These are phyloP conservation scores for Pocota personata DNA, from an alignment of 2,888 invertebrate species.

Conservation along the genomic window DNA sequence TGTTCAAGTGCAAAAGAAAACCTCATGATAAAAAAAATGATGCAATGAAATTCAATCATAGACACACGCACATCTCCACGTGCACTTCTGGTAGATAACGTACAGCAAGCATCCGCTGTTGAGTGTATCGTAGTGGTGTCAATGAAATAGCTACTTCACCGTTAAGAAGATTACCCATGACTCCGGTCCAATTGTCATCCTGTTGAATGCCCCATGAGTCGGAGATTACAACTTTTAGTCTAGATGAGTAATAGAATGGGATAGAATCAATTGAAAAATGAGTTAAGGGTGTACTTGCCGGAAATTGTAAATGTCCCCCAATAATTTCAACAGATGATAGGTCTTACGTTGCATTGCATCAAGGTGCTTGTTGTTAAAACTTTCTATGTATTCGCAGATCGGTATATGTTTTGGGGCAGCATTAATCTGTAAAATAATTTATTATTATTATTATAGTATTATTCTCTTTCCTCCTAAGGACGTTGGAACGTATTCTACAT, in stretches of 20 bases:
- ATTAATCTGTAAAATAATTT: constrained; percentile 17
- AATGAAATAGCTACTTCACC: constrained; percentile 76
- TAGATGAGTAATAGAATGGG: constrained; percentile 47
- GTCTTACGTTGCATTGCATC: constrained; percentile 80
- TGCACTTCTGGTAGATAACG: constrained; percentile 77
- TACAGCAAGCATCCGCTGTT: constrained; percentile 74
- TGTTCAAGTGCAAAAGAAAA: constrained; percentile 2
- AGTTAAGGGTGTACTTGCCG: constrained; percentile 73
- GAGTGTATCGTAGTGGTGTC: constrained; percentile 78
- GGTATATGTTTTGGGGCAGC: constrained; percentile 19
- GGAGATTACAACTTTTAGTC: constrained; percentile 75
- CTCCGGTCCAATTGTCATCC: constrained; percentile 78
- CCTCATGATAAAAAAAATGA: not conserved
- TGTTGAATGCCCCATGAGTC: constrained; percentile 77
- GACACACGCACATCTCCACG: constrained; percentile 77
- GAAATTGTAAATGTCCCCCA: constrained; percentile 77
- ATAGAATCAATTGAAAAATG: constrained; percentile 2
- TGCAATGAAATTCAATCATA: constrained; percentile 20
- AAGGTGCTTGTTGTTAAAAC: constrained; percentile 74
- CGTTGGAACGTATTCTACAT: too few relatives aligned
- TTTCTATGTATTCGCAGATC: constrained; percentile 17
- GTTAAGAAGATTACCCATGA: constrained; percentile 76
- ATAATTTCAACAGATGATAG: constrained; percentile 77
- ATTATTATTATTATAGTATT: not conserved
- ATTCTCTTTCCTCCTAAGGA: too few relatives aligned